Base-by-base conservation (phyloP, 2,888 invertebrate genomes). In the Escarpia spicata region DNA sequence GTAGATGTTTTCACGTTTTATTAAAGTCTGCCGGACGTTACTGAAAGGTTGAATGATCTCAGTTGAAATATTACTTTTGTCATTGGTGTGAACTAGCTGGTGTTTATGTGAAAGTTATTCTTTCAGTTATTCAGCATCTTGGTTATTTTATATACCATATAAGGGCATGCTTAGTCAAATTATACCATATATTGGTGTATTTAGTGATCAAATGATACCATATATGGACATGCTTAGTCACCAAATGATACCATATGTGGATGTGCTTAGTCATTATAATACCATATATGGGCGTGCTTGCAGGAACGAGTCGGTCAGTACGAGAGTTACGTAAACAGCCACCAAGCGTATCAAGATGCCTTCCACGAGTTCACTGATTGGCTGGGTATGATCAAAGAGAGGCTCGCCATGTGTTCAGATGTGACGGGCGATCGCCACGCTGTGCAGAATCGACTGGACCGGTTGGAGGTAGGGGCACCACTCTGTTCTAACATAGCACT, bases 351-450 rank as follows among this genome's bases (percentile, higher is more conserved):
- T 26, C 75, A 75, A 26, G 75, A 75, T 2, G 75, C 75, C 19
- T 26, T 75, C 26, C 75, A 75, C 1, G 75, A 75, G 75, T 75
- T 75, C 75, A 75, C 75, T 26, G 75, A 75, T 75, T 93, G 93
- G 96, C 98, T 98, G 95, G 98, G 98, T 96, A 98, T 98, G 95
- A 97, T 98, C 60, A 98, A 98, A 98, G 99, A 99, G 96, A 98
- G 98, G 94, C 97, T 99, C 9, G 97, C 98, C 92, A 97, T 98
- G 93, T 97, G 98, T 94, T 98, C 96, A 94, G 99, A 99, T 96
- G 98, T 98, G 94, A 98, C 98, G 89, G 99, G 99, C 9, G 98
- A 98, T 95, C 98, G 98, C 96, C 97, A 98, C 90, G 97, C 98
- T 0, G 97, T 99, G n/a, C 98, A 98, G 96, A 97, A 98, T 90